These are phyloP conservation scores for Drusus annulatus DNA, from an alignment of 1,140 invertebrate genomes.

Conservation along the genomic window DNA sequence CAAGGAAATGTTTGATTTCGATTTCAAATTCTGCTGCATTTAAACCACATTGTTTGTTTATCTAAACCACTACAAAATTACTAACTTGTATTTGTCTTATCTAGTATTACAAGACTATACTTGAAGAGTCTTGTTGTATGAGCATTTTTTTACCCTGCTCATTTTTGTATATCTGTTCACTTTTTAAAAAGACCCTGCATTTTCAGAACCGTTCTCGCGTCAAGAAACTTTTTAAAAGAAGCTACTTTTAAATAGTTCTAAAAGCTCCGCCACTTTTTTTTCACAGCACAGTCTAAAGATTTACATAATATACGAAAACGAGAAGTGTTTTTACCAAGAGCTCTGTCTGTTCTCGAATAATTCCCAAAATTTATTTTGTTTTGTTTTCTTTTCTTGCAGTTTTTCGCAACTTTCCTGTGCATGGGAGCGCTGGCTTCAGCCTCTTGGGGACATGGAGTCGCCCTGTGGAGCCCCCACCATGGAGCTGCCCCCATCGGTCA, in stretches of 20 bases:
- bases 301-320: too few species aligned
- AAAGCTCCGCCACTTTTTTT: too few species aligned
- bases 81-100: neutral
- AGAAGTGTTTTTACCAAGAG: too few species aligned
- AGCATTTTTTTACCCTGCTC: too few species aligned
- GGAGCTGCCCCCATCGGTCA: slow-evolving; percentile 15
- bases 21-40: neutral
- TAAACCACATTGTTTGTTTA: neutral
- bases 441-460: slow-evolving; percentile 10
- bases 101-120: neutral
- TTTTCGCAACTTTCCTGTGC: slow-evolving; percentile 54
- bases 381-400: slow-evolving; percentile 43
- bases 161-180: too few species aligned
- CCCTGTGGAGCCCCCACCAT: slow-evolving; percentile 23
- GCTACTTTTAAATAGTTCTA: too few species aligned
- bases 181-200: too few species aligned
- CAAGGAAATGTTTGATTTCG: too few species aligned
- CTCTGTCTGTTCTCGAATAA: too few species aligned
- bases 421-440: slow-evolving; percentile 49
- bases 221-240: too few species aligned
- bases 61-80: neutral
- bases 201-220: too few species aligned
- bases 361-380: neutral
- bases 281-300: too few species aligned
- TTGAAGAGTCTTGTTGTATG: neutral